Evolutionary conservation across 37 sponge, comb jelly and placozoan genomes (phyloP).

Genomic region (Crambe crambe): DNA sequence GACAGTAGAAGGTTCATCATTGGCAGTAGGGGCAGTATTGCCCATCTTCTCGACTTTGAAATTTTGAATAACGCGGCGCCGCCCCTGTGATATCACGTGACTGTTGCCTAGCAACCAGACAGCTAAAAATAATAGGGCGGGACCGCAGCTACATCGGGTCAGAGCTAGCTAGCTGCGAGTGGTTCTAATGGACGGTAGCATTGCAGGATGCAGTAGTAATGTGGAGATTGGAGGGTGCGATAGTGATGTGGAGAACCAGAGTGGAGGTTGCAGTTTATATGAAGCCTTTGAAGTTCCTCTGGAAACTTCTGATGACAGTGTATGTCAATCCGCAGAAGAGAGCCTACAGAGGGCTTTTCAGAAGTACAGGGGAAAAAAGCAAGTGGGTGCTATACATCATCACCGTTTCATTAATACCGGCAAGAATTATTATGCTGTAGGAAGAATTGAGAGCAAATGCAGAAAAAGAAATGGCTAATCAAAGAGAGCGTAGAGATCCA

Average conservation of each 20-base stretch:
- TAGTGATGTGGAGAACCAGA: no score
- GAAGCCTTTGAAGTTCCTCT: background rate
- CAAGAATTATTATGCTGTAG: slow-evolving; percentile 2
- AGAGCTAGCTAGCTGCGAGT: no score
- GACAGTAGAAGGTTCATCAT: background rate
- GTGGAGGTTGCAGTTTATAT: no score
- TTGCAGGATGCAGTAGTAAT: no score
- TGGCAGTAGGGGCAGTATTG: background rate
- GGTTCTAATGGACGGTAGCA: no score
- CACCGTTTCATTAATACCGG: background rate
- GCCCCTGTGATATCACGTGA: background rate
- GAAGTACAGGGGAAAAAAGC: slow-evolving; percentile 29
- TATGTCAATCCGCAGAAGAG: no score
- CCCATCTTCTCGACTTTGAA: slow-evolving; percentile 1
- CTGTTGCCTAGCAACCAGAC: background rate
- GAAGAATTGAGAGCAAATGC: slow-evolving; percentile 1
- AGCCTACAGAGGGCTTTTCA: slow-evolving; percentile 66
- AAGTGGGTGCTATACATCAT: slow-evolving; percentile 9
- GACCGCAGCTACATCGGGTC: slow-evolving; percentile 1
- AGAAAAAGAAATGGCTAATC: background rate
- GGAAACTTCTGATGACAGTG: background rate
- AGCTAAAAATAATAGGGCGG: background rate
- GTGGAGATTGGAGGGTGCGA: no score
- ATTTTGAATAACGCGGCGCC: no score
- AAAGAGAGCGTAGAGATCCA: background rate